Evolutionary conservation across 2,113 vertebrate species (phyloP).

Genomic region (Ictalurus punctatus): DNA sequence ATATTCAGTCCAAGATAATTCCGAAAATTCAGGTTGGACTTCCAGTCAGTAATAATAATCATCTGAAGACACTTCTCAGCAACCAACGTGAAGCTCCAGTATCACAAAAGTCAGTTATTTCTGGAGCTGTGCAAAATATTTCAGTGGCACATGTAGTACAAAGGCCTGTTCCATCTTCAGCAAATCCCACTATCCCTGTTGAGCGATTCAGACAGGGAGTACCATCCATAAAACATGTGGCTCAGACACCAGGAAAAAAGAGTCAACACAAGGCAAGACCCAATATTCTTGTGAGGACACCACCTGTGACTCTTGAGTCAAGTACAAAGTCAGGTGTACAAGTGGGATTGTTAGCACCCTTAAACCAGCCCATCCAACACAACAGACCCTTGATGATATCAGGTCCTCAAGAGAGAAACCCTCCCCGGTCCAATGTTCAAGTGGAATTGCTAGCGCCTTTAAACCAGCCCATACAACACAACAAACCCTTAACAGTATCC

Average conservation of each 20-base stretch:
- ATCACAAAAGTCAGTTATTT: constrained; percentile 17
- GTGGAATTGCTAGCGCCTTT: constrained; percentile 79
- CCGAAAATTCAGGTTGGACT: constrained; percentile 10
- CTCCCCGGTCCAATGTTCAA: constrained; percentile 61
- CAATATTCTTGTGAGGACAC: constrained; percentile 53
- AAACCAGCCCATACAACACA: constrained; percentile 80
- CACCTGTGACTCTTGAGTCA: constrained; percentile 3
- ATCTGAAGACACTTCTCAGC: constrained; percentile 15
- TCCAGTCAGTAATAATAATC: not conserved
- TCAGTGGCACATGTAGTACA: constrained; percentile 1
- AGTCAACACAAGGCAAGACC: constrained; percentile 43
- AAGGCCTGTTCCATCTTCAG: not conserved
- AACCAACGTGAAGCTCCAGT: not conserved
- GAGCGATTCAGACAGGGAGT: not conserved
- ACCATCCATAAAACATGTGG: not conserved
- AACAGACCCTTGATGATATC: constrained; percentile 85
- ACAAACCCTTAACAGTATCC: constrained; percentile 85
- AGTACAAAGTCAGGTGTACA: constrained; percentile 65
- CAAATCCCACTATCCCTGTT: not conserved
- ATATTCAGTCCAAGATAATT: constrained; percentile 8
- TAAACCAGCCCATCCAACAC: constrained; percentile 77
- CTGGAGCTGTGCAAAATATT: not conserved
- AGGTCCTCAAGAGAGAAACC: constrained; percentile 42
- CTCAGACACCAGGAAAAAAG: constrained; percentile 1
- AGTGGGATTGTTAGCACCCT: constrained; percentile 77